phyloP scores from a whole-genome alignment of 2,888 invertebrate genomes.

The Dinocampus coccinellae region DNA sequence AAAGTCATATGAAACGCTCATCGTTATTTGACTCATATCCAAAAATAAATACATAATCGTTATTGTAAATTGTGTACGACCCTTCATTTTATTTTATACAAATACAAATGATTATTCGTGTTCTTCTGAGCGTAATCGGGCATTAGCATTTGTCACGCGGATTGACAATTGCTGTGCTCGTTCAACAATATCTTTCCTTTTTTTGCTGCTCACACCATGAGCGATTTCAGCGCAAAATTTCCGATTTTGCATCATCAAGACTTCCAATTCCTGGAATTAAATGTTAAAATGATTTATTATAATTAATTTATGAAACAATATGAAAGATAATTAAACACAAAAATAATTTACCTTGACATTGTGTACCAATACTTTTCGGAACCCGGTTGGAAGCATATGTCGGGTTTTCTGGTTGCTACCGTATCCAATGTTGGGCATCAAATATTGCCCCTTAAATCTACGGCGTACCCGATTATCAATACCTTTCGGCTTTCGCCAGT shows the following conservation, averaged over 20 bases:
- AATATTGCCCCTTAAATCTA: conserved; percentile 98
- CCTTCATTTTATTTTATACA: conserved; percentile 43
- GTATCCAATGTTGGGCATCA: conserved; percentile 99
- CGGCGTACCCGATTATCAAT: conserved; percentile 99
- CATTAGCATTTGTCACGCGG: conserved; percentile 95
- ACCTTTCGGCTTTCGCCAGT: conserved; percentile 99
- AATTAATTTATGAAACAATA: not conserved
- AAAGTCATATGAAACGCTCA: too few species aligned
- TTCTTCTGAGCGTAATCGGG: conserved; percentile 97
- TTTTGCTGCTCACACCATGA: conserved; percentile 97
- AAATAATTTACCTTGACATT: conserved; percentile 79
- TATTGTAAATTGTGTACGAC: conserved; percentile 19
- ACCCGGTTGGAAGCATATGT: conserved; percentile 98
- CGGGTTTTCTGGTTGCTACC: conserved; percentile 94
- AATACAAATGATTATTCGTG: conserved; percentile 89
- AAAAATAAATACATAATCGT: not conserved
- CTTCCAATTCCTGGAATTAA: conserved; percentile 87
- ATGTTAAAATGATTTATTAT: not conserved
- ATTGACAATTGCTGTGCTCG: conserved; percentile 96
- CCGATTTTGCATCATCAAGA: conserved; percentile 98
- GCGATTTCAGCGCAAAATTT: conserved; percentile 98
- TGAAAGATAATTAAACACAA: not conserved
- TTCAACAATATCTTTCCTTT: conserved; percentile 95
- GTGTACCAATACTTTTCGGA: conserved; percentile 94
- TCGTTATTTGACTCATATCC: too few species aligned